Percentiles rank a stretch among this genome's conserved stretches.
Evolutionary conservation across 1,140 invertebrate species (phyloP).

Genomic region (Drosophila orena): DNA sequence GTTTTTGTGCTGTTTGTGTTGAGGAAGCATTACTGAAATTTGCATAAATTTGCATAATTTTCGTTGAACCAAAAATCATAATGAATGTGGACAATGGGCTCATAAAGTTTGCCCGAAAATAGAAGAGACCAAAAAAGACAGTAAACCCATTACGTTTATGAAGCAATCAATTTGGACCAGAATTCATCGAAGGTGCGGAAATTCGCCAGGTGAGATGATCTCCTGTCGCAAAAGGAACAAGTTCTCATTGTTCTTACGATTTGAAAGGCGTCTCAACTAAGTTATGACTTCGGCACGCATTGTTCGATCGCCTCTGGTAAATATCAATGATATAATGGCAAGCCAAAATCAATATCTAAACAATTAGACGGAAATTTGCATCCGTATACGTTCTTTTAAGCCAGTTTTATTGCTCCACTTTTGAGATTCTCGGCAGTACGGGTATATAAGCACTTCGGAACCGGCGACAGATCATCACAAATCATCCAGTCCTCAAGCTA

Average conservation of each 20-base stretch:
- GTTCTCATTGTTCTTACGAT: slow-evolving; percentile 69
- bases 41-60: slow-evolving; percentile 43
- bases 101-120: slow-evolving; percentile 26
- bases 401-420: slow-evolving; percentile 68
- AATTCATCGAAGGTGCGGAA: slow-evolving; percentile 32
- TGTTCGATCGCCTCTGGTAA: slow-evolving; percentile 12
- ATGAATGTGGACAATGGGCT: slow-evolving; percentile 38
- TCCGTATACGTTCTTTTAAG: slow-evolving; percentile 40
- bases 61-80: slow-evolving; percentile 34
- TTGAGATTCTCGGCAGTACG: slow-evolving; percentile 5
- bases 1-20: slow-evolving; percentile 4
- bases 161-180: slow-evolving; percentile 44
- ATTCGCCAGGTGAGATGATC: slow-evolving; percentile 6
- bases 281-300: slow-evolving; percentile 29
- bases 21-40: slow-evolving; percentile 27
- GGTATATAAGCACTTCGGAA: slow-evolving; percentile 53
- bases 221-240: slow-evolving; percentile 63
- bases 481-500: slow-evolving; percentile 44
- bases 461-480: slow-evolving; percentile 48
- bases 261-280: slow-evolving; percentile 52
- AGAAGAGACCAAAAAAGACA: not conserved
- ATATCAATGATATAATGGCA: slow-evolving; percentile 47
- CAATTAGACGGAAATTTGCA: slow-evolving; percentile 12
- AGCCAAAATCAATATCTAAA: slow-evolving; percentile 10
- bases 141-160: slow-evolving; percentile 12